Percentiles rank a stretch among this genome's conserved stretches.
Conservation (phyloP, 2,888 invertebrate genomes). For the Trilocha varians region DNA sequence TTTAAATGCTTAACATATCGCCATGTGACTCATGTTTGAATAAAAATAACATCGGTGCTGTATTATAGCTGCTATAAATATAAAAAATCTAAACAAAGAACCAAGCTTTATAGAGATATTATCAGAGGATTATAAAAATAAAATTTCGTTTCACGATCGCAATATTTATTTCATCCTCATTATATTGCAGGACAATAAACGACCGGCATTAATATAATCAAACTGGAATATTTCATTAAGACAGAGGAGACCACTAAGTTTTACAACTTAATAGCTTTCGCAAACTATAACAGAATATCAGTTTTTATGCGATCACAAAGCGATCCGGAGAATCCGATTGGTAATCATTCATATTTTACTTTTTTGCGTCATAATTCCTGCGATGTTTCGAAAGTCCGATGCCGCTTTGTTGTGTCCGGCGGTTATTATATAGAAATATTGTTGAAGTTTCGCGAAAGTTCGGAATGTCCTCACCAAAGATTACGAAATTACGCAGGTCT, state of each 20-base stretch:
- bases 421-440: slow-evolving; percentile 19
- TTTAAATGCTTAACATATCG: no score
- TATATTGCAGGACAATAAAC: slow-evolving; percentile 48
- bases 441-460: slow-evolving; percentile 14
- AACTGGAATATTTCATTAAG: slow-evolving; percentile 63
- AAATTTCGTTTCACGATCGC: slow-evolving; percentile 11
- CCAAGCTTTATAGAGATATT: not conserved
- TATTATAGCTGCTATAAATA: not conserved
- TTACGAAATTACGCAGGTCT: no score
- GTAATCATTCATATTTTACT: slow-evolving; percentile 12
- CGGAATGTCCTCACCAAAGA: not conserved
- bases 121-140: slow-evolving; percentile 13
- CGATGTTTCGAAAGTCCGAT: slow-evolving; percentile 30
- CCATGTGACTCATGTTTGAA: no score
- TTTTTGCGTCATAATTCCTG: slow-evolving; percentile 50
- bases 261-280: slow-evolving; percentile 68
- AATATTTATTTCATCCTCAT: slow-evolving; percentile 42
- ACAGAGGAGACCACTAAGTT: slow-evolving; percentile 55
- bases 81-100: not conserved
- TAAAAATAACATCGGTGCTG: not conserved
- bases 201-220: slow-evolving; percentile 50
- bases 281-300: slow-evolving; percentile 63
- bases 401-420: slow-evolving; percentile 16
- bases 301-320: slow-evolving; percentile 51
- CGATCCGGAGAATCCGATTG: slow-evolving; percentile 32